A percentile compares a stretch with the other conserved stretches of the same genome.
These are phyloP conservation scores for Leistus spinibarbis DNA, from an alignment of 2,888 invertebrate species.

Conservation along the genomic window DNA sequence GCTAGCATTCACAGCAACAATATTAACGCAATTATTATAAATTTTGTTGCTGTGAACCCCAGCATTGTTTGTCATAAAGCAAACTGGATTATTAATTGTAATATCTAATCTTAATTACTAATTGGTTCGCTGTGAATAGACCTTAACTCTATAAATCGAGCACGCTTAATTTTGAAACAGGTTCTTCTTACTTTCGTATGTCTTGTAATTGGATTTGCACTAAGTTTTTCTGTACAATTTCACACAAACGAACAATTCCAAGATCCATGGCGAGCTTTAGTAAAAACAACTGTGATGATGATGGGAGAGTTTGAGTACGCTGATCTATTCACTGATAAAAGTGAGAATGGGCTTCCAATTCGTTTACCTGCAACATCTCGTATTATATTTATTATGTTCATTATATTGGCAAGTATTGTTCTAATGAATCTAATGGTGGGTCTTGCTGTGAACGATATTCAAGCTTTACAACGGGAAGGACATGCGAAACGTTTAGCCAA, in stretches of 20 bases:
- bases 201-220: conserved; percentile 62
- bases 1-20: too few relatives aligned
- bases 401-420: conserved; percentile 61
- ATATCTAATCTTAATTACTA: too few relatives aligned
- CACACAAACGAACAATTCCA: conserved; percentile 55
- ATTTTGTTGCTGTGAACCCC: too few relatives aligned
- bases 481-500: conserved; percentile 53
- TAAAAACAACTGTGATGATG: conserved; percentile 65
- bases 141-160: too few relatives aligned
- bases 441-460: conserved; percentile 63
- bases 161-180: conserved; percentile 47
- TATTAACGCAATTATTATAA: too few relatives aligned
- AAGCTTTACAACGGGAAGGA: conserved; percentile 50
- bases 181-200: conserved; percentile 61
- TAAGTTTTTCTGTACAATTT: conserved; percentile 63
- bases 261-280: conserved; percentile 55
- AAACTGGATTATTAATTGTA: too few relatives aligned
- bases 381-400: conserved; percentile 60
- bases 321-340: conserved; percentile 53
- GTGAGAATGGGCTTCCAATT: conserved; percentile 37
- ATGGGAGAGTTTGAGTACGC: conserved; percentile 63
- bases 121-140: too few relatives aligned
- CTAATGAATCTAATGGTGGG: conserved; percentile 64
- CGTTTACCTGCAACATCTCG: conserved; percentile 53
- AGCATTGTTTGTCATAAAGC: too few relatives aligned